phyloP scores from a whole-genome alignment of 2,888 invertebrate species.

The Metallyticus violacea region DNA sequence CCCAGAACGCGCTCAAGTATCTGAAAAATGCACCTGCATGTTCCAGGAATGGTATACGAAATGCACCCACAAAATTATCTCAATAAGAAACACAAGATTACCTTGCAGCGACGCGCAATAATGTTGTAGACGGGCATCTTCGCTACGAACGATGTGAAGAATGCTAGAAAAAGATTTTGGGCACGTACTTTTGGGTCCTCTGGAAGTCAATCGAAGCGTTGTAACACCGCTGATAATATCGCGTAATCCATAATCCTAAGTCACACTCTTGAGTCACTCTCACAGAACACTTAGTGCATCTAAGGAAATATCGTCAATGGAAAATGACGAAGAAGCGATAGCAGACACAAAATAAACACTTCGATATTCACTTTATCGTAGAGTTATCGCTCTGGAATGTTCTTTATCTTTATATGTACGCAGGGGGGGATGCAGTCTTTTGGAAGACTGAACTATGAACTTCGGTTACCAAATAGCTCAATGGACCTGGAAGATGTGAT shows the following conservation, averaged over 20 bases:
- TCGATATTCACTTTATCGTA: not conserved
- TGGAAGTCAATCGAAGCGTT: not conserved
- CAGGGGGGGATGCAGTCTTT: too few species aligned
- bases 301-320: not conserved
- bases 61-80: too few species aligned
- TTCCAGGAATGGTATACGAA: too few species aligned
- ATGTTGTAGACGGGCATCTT: constrained; percentile 61
- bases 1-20: too few species aligned
- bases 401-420: not conserved
- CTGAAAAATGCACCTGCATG: too few species aligned
- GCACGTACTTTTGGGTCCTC: not conserved
- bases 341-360: not conserved
- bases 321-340: not conserved
- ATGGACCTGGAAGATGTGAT: too few species aligned
- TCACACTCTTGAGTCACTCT: not conserved
- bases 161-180: not conserved
- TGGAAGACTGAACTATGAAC: not conserved
- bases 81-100: constrained; percentile 41
- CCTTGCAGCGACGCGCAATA: constrained; percentile 60
- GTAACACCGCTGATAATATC: not conserved
- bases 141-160: not conserved
- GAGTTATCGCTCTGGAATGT: not conserved
- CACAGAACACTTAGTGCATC: not conserved
- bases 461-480: too few species aligned
- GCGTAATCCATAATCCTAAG: not conserved